These are phyloP conservation scores for Lethocerus indicus DNA, from an alignment of 1,140 invertebrate genomes.

Conservation along the genomic window DNA sequence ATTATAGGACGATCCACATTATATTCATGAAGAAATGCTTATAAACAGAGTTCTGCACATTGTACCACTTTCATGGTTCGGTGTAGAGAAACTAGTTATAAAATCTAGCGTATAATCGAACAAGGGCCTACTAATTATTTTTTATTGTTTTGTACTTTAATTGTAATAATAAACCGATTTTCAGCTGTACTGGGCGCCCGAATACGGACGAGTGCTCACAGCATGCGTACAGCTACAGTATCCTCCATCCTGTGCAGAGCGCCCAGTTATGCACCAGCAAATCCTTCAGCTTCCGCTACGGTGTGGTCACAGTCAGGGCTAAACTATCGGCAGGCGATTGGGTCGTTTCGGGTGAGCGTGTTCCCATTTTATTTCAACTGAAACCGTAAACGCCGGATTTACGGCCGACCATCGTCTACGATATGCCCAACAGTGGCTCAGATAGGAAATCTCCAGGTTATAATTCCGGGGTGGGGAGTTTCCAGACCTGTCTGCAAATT, in stretches of 20 bases:
- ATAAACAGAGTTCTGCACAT: too few relatives aligned
- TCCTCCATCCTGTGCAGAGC: conserved; percentile 46
- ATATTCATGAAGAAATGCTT: too few relatives aligned
- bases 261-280: conserved; percentile 45
- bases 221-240: conserved; percentile 28
- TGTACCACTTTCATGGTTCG: too few relatives aligned
- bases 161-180: too few relatives aligned
- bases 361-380: too few relatives aligned
- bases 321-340: conserved; percentile 60
- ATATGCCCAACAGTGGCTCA: not conserved
- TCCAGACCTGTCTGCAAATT: not conserved
- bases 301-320: conserved; percentile 52
- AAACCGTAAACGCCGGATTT: too few relatives aligned
- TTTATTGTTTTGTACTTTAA: too few relatives aligned
- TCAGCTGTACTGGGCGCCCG: conserved; percentile 38
- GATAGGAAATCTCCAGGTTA: not conserved
- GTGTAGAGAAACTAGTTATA: conserved; percentile 2
- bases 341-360: conserved; percentile 42
- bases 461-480: not conserved
- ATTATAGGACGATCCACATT: too few relatives aligned
- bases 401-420: too few relatives aligned
- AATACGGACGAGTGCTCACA: conserved; percentile 30
- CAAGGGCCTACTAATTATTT: not conserved
- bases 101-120: not conserved
- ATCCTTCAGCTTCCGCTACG: conserved; percentile 50